Conservation (phyloP, 1,140 invertebrate species). For the Geopemphigus sp. region DNA sequence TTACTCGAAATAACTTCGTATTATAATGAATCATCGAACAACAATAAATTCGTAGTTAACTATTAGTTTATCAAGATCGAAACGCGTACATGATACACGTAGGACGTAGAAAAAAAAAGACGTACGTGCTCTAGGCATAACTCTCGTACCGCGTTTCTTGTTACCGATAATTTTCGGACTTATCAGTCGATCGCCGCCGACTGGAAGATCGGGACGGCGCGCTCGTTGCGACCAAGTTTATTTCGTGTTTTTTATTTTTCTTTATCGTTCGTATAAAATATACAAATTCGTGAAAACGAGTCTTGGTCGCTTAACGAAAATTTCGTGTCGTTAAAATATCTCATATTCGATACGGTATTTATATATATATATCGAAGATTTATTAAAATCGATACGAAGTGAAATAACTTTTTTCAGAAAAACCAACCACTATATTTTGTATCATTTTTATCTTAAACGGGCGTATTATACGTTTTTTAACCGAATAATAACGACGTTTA, state of each 20-base stretch:
- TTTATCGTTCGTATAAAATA: background rate
- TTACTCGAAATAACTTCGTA: conserved; percentile 13
- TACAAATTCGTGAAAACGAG: conserved; percentile 23
- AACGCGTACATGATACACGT: conserved; percentile 1
- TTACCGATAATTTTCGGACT: conserved; percentile 29
- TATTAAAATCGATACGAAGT: too few relatives aligned
- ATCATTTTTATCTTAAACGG: too few relatives aligned
- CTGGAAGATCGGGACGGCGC: background rate
- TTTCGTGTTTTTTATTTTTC: conserved; percentile 1
- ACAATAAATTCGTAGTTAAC: conserved; percentile 45
- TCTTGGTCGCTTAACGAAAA: background rate
- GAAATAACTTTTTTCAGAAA: too few relatives aligned
- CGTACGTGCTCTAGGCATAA: conserved; percentile 43
- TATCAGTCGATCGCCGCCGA: conserved; percentile 32
- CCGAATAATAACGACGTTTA: too few relatives aligned
- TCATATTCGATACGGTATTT: background rate
- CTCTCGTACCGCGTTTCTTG: conserved; percentile 19
- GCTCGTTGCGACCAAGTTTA: conserved; percentile 20
- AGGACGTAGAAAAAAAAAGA: conserved; percentile 14
- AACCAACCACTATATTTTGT: too few relatives aligned
- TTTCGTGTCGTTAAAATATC: background rate
- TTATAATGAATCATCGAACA: conserved; percentile 3
- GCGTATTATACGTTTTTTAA: too few relatives aligned
- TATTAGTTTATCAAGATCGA: conserved; percentile 41
- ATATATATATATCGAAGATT: too few relatives aligned